A percentile compares a stretch with the other conserved stretches of the same genome.
These are phyloP conservation scores for Strigamia maritima DNA, from an alignment of 2,888 invertebrate species.

Conservation along the genomic window DNA sequence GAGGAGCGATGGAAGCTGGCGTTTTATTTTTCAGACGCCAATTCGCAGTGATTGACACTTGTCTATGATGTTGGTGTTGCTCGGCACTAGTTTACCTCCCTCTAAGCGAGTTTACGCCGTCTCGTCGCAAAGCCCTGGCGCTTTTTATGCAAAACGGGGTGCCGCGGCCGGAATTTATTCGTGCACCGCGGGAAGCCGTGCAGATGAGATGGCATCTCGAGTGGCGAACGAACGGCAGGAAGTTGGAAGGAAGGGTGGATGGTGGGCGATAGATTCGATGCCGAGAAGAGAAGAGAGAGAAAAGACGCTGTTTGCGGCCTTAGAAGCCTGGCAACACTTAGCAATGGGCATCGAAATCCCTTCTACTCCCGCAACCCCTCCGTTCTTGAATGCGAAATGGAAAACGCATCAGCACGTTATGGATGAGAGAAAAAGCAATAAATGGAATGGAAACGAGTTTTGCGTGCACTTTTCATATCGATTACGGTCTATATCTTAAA, in stretches of 20 bases:
- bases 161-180: slow-evolving; percentile 29
- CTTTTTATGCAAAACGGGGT: slow-evolving; percentile 25
- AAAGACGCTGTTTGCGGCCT: slow-evolving; percentile 13
- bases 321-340: neutral
- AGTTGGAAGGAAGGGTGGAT: neutral
- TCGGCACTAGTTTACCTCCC: slow-evolving; percentile 22
- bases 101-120: slow-evolving; percentile 26
- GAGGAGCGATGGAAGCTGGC: slow-evolving; percentile 8
- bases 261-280: neutral
- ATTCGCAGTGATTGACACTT: slow-evolving; percentile 21
- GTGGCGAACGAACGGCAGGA: slow-evolving; percentile 12
- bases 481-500: neutral
- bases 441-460: slow-evolving; percentile 6
- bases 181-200: slow-evolving; percentile 30
- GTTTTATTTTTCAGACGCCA: slow-evolving; percentile 24
- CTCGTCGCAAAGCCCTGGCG: slow-evolving; percentile 26
- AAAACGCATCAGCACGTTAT: neutral
- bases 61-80: slow-evolving; percentile 27
- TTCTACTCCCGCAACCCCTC: neutral
- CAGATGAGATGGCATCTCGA: slow-evolving; percentile 30
- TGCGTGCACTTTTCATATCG: neutral
- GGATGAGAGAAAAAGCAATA: slow-evolving; percentile 7
- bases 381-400: neutral
- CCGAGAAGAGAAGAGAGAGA: neutral
- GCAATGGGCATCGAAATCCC: slow-evolving; percentile 7